Evolutionary conservation across 2,888 invertebrate genomes (phyloP).

Genomic region (Scaptomyza polygonia): DNA sequence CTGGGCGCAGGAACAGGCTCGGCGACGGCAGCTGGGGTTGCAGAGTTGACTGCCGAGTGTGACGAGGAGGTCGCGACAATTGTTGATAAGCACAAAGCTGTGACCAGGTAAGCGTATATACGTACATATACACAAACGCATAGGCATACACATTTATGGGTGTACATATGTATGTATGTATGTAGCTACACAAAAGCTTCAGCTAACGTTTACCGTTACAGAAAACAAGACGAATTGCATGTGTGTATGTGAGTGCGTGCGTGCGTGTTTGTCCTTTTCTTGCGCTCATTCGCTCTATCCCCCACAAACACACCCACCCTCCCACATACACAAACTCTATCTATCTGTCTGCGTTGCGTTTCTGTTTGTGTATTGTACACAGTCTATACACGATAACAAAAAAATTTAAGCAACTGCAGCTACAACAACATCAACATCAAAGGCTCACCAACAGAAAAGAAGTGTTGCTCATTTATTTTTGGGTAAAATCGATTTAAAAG

Average conservation of each 20-base stretch:
- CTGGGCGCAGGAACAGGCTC: slow-evolving; percentile 12
- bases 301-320: slow-evolving; percentile 1
- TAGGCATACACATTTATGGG: slow-evolving; percentile 15
- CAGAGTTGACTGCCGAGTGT: slow-evolving; percentile 56
- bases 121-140: neutral
- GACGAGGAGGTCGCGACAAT: slow-evolving; percentile 56
- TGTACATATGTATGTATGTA: slow-evolving; percentile 17
- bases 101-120: slow-evolving; percentile 55
- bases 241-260: slow-evolving; percentile 22
- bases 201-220: slow-evolving; percentile 59
- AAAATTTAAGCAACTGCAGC: slow-evolving; percentile 52
- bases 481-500: slow-evolving; percentile 74
- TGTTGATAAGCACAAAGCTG: slow-evolving; percentile 64
- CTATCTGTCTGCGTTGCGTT: slow-evolving; percentile 21
- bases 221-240: slow-evolving; percentile 58
- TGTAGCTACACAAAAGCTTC: slow-evolving; percentile 38
- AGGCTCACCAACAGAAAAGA: slow-evolving; percentile 36
- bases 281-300: slow-evolving; percentile 16
- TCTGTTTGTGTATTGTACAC: slow-evolving; percentile 39
- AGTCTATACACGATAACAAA: slow-evolving; percentile 64
- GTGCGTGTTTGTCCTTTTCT: slow-evolving; percentile 45
- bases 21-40: slow-evolving; percentile 20
- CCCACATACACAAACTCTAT: slow-evolving; percentile 3
- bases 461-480: slow-evolving; percentile 25
- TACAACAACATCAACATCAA: slow-evolving; percentile 43